Evolutionary conservation across 2,888 invertebrate genomes (phyloP).

Genomic region (Eucriotettix oculatus): DNA sequence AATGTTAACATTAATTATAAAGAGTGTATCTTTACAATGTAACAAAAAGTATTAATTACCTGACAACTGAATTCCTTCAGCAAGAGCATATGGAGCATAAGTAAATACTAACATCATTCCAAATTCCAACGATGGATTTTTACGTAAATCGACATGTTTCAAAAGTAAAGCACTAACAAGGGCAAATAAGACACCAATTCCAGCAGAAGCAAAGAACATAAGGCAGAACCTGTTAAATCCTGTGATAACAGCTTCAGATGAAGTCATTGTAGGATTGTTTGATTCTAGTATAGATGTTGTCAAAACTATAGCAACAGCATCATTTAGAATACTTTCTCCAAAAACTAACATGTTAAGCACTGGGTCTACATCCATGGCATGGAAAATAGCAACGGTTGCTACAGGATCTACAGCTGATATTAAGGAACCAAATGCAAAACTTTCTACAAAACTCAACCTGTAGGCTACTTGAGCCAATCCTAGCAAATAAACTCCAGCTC

Average conservation of each 20-base stretch:
- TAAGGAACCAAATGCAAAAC: slow-evolving; percentile 94
- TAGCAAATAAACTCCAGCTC: slow-evolving; percentile 85
- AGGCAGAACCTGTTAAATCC: slow-evolving; percentile 81
- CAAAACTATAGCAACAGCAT: slow-evolving; percentile 95
- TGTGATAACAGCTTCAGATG: slow-evolving; percentile 66
- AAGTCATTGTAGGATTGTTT: slow-evolving; percentile 44
- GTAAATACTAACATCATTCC: slow-evolving; percentile 98
- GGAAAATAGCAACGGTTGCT: slow-evolving; percentile 96
- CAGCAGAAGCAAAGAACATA: slow-evolving; percentile 98
- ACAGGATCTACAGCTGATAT: slow-evolving; percentile 99
- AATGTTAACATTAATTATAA: too few relatives aligned
- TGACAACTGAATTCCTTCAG: slow-evolving; percentile 89
- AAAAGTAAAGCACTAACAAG: slow-evolving; percentile 79
- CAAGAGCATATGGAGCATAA: slow-evolving; percentile 93
- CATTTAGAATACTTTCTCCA: slow-evolving; percentile 85
- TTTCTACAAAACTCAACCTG: slow-evolving; percentile 83
- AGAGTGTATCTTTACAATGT: background rate
- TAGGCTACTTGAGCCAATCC: slow-evolving; percentile 87
- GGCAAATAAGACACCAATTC: slow-evolving; percentile 89
- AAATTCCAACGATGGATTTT: slow-evolving; percentile 95
- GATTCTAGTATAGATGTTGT: slow-evolving; percentile 75
- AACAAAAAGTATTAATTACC: slow-evolving; percentile 34
- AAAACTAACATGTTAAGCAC: slow-evolving; percentile 99
- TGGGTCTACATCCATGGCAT: slow-evolving; percentile 92
- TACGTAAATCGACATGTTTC: slow-evolving; percentile 89